Conservation (phyloP, 2,888 invertebrate genomes). For the Horisme vitalbata region DNA sequence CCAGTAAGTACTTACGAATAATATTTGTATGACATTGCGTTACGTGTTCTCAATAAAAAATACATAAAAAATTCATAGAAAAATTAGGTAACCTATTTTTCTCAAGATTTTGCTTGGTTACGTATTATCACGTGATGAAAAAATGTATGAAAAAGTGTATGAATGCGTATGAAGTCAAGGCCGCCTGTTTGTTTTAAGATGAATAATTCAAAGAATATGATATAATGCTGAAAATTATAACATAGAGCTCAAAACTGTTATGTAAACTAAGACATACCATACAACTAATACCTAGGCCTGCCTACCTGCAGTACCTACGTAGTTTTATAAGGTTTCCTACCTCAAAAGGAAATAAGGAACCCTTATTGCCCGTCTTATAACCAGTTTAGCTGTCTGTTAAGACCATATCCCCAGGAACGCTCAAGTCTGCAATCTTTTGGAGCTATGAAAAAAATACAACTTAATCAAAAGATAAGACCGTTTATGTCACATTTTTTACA, state of each 20-base stretch:
- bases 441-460: too few relatives aligned
- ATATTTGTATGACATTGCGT: too few relatives aligned
- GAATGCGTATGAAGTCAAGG: conserved; percentile 16
- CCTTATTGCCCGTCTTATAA: too few relatives aligned
- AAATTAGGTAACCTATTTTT: conserved; percentile 14
- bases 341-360: too few relatives aligned
- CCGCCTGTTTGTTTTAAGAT: conserved; percentile 10
- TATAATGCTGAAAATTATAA: conserved; percentile 21
- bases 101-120: background rate
- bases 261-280: conserved; percentile 6
- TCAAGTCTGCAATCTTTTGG: too few relatives aligned
- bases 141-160: conserved; percentile 19
- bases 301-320: too few relatives aligned
- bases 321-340: too few relatives aligned
- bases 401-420: too few relatives aligned
- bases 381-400: too few relatives aligned
- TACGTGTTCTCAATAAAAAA: background rate
- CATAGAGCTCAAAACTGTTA: conserved; percentile 17
- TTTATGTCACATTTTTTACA: too few relatives aligned
- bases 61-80: background rate
- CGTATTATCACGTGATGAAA: conserved; percentile 14
- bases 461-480: too few relatives aligned
- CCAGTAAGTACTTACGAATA: too few relatives aligned
- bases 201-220: conserved; percentile 25
- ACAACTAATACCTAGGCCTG: background rate